Evolutionary conservation across 2,113 vertebrate species (phyloP).

Genomic region (Lipotes vexillifer): DNA sequence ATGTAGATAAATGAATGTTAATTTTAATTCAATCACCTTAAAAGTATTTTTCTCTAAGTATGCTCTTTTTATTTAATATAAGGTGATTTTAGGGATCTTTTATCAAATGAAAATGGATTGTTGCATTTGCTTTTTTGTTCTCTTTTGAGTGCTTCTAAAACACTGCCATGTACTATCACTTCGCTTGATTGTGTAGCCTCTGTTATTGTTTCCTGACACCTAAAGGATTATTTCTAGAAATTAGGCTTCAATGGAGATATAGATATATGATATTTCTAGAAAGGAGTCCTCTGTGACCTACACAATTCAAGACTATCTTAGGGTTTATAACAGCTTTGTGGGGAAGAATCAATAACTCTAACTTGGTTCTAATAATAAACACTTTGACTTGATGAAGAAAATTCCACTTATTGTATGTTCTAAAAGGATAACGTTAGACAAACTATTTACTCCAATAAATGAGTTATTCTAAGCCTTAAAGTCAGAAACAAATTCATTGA

Average conservation of each 20-base stretch:
- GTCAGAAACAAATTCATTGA: constrained; percentile 59
- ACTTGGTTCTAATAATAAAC: constrained; percentile 67
- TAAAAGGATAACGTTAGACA: constrained; percentile 52
- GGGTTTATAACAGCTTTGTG: constrained; percentile 66
- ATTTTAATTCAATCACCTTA: not conserved
- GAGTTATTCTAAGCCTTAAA: constrained; percentile 41
- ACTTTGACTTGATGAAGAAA: constrained; percentile 71
- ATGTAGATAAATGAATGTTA: not conserved
- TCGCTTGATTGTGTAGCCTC: not conserved
- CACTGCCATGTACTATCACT: not conserved
- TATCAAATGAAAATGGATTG: not conserved
- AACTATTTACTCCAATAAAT: constrained; percentile 65
- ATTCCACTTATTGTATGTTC: constrained; percentile 51
- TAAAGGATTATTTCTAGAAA: constrained; percentile 65
- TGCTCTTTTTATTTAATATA: not conserved
- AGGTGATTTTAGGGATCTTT: not conserved
- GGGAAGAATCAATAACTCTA: constrained; percentile 63
- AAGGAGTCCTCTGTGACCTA: constrained; percentile 39
- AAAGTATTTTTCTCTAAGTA: not conserved
- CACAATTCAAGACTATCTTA: constrained; percentile 47
- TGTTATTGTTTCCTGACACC: constrained; percentile 22
- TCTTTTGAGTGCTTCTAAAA: not conserved
- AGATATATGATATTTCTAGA: constrained; percentile 50
- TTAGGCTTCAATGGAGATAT: constrained; percentile 33
- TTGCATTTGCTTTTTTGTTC: not conserved